Evolutionary conservation across 2,113 vertebrate genomes (phyloP).

Genomic region (Arothron firmamentum): DNA sequence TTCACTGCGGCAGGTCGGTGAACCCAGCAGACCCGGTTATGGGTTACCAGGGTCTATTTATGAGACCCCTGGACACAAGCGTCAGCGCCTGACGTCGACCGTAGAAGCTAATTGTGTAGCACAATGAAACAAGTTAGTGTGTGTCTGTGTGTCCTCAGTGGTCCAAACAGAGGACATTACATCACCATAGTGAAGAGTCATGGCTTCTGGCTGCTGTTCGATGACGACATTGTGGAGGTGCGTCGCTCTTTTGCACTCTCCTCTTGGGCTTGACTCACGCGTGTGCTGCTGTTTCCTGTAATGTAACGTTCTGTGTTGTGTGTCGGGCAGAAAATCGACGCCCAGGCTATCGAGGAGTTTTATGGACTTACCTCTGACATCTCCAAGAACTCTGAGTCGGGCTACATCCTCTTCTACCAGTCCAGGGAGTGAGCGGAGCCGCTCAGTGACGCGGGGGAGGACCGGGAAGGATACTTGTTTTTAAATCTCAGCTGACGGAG

Average conservation of each 20-base stretch:
- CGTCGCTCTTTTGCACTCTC: conserved; percentile 49
- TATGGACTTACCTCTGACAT: conserved; percentile 97
- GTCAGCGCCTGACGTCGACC: too few relatives aligned
- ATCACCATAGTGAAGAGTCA: conserved; percentile 99
- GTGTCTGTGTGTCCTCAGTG: conserved; percentile 74
- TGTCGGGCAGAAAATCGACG: conserved; percentile 90
- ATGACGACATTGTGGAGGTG: conserved; percentile 98
- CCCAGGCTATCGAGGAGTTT: conserved; percentile 98
- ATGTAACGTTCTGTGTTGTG: neutral
- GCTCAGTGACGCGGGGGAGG: conserved; percentile 14
- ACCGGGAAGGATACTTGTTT: conserved; percentile 12
- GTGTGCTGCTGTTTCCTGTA: neutral
- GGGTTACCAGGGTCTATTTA: neutral
- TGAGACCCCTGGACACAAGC: too few relatives aligned
- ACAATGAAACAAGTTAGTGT: conserved; percentile 5
- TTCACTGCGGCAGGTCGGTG: conserved; percentile 91
- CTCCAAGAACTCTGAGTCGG: conserved; percentile 98
- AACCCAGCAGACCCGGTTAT: neutral
- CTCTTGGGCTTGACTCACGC: conserved; percentile 9
- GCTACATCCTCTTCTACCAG: conserved; percentile 99
- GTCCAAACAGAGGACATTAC: conserved; percentile 95
- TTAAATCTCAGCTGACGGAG: neutral
- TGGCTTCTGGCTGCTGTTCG: conserved; percentile 96
- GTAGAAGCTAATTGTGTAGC: too few relatives aligned
- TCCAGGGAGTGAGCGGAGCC: conserved; percentile 85